Evolutionary conservation across 2,797 vertebrate species (phyloP).

Genomic region (Pangasius krempfi): DNA sequence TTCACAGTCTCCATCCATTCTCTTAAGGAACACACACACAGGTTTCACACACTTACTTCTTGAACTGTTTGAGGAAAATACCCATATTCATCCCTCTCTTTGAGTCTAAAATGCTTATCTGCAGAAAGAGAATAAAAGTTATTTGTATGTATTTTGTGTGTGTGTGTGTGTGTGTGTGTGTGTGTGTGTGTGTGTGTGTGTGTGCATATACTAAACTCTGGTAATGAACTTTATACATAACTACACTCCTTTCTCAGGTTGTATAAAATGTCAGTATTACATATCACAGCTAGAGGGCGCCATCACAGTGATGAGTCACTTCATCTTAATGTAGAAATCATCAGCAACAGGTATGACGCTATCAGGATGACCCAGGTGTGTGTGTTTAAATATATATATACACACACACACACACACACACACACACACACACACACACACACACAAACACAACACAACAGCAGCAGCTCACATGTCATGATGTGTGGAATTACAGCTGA

Average conservation of each 20-base stretch:
- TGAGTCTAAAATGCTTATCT: conserved; percentile 94
- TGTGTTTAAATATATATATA: neutral
- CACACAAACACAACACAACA: no score
- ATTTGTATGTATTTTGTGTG: neutral
- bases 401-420: no score
- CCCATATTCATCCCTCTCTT: conserved; percentile 98
- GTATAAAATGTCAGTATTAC: neutral
- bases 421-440: no score
- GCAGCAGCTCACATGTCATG: conserved; percentile 26
- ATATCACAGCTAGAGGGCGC: neutral
- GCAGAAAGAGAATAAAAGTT: conserved; percentile 53
- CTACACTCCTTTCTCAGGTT: neutral
- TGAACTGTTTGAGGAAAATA: conserved; percentile 98
- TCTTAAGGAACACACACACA: neutral
- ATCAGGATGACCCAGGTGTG: neutral
- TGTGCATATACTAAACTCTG: neutral
- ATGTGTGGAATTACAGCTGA: conserved; percentile 60
- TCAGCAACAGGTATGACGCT: neutral
- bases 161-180: neutral
- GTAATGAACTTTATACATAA: neutral
- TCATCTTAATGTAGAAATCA: neutral
- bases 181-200: neutral
- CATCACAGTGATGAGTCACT: neutral
- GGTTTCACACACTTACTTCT: conserved; percentile 81
- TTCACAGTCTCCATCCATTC: neutral